Evolutionary conservation across 1,140 invertebrate species (phyloP).

Genomic region (Temnothorax nylanderi): DNA sequence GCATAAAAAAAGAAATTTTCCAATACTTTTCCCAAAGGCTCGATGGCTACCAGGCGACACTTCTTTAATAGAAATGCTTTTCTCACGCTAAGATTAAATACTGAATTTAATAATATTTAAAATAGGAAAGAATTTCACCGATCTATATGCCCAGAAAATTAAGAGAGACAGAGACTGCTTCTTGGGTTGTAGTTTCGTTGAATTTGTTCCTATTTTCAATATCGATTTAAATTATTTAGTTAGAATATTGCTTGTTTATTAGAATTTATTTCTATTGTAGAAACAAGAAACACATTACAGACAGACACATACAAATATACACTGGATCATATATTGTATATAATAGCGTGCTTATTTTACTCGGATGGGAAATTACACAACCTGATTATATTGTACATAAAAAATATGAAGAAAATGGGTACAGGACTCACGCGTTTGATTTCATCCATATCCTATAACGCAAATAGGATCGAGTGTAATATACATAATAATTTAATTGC

Average conservation of each 20-base stretch:
- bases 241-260: slow-evolving; percentile 70
- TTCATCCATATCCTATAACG: slow-evolving; percentile 79
- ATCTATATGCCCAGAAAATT: slow-evolving; percentile 35
- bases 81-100: slow-evolving; percentile 62
- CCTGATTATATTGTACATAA: slow-evolving; percentile 76
- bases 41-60: slow-evolving; percentile 66
- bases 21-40: slow-evolving; percentile 46
- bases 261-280: slow-evolving; percentile 70
- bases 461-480: slow-evolving; percentile 82
- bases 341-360: slow-evolving; percentile 81
- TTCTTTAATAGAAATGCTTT: slow-evolving; percentile 64
- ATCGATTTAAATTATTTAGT: slow-evolving; percentile 77
- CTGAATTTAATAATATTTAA: slow-evolving; percentile 68
- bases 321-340: slow-evolving; percentile 79
- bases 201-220: slow-evolving; percentile 66
- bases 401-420: slow-evolving; percentile 70
- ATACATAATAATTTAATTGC: slow-evolving; percentile 78
- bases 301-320: neutral
- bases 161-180: slow-evolving; percentile 22
- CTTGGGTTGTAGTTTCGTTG: slow-evolving; percentile 42
- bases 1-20: slow-evolving; percentile 43
- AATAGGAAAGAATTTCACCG: slow-evolving; percentile 65
- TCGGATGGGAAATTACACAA: slow-evolving; percentile 67
- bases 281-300: slow-evolving; percentile 13
- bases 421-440: slow-evolving; percentile 73